Base-by-base conservation (phyloP, 2,797 vertebrate genomes). In the Onychomys leucogaster region DNA sequence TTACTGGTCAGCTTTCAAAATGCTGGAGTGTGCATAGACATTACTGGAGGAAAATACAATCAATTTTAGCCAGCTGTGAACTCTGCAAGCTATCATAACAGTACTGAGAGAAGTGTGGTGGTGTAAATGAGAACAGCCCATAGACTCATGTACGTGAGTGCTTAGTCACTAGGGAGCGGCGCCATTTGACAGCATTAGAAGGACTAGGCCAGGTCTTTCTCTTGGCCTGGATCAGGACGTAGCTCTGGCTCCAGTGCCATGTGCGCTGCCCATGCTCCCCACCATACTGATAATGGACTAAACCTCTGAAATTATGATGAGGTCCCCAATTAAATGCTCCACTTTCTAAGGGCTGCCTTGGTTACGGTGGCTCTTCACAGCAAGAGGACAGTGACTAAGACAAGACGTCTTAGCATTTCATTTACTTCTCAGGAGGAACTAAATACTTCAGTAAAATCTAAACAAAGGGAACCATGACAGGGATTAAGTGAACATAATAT, bases 401-500 rank as follows among this genome's bases (percentile, higher is more conserved):
- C 8, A 21, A 76, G 61, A 91, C 46, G 16, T 37, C 32, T 88
- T 41, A 46, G 27, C 5, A 41, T 73, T 94, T 85, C 41, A 8
- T 43, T 94, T 10, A 57, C 34, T n/a, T 71, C 96, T 21, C 55
- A 41, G 0, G 0, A 37, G 0, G 12, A 92, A 83, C 76, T 77
- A 93, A 96, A 43, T 6, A 3, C 0, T 59, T 61, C 27, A 59
- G 88, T 69, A 78, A 96, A 97, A 89, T 57, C 87, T 80, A 73
- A 95, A 85, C 95, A 91, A 95, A 86, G 94, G 75, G 93, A 96
- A 92, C 1, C 80, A 95, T 43, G 67, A 96, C 69, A 92, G 85
- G 76, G 11, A 92, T 76, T 97, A 96, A 86, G 96, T 97, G 96
- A 96, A 91, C 49, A 91, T 97, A 97, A 82, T 90, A 97, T 85